A percentile compares a stretch with the other conserved stretches of the same genome.
Evolutionary conservation across 2,113 vertebrate species (phyloP).

Genomic region (Sinocyclocheilus grahami): DNA sequence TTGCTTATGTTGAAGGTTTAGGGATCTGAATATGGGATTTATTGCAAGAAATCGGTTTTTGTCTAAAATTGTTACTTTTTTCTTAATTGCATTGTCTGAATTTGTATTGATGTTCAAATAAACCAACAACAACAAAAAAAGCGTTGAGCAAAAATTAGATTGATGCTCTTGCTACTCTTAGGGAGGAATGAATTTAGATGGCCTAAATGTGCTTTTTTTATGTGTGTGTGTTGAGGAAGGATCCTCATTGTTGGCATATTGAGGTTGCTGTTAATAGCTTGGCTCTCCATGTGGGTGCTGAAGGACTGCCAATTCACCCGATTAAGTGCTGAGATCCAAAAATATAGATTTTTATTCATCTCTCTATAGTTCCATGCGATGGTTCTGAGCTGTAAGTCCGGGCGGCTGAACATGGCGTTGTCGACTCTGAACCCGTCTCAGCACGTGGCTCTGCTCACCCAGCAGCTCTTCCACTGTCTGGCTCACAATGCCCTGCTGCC

Average conservation of each 20-base stretch:
- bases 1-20: too few species aligned
- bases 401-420: conserved; percentile 76
- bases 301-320: background rate
- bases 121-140: background rate
- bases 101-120: too few species aligned
- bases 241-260: background rate
- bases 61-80: too few species aligned
- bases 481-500: conserved; percentile 85
- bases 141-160: background rate
- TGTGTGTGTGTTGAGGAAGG: background rate
- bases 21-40: too few species aligned
- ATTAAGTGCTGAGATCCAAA: background rate
- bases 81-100: too few species aligned
- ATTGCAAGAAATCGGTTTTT: too few species aligned
- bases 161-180: background rate
- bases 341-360: background rate
- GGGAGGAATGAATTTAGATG: background rate
- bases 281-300: background rate
- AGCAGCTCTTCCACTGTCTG: conserved; percentile 88
- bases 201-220: background rate
- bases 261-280: background rate
- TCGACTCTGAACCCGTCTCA: conserved; percentile 81
- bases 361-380: conserved; percentile 87
- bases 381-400: conserved; percentile 82
- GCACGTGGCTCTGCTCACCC: conserved; percentile 84